Evolutionary conservation across 1,140 invertebrate species (phyloP).

Genomic region (Megathymus violae): DNA sequence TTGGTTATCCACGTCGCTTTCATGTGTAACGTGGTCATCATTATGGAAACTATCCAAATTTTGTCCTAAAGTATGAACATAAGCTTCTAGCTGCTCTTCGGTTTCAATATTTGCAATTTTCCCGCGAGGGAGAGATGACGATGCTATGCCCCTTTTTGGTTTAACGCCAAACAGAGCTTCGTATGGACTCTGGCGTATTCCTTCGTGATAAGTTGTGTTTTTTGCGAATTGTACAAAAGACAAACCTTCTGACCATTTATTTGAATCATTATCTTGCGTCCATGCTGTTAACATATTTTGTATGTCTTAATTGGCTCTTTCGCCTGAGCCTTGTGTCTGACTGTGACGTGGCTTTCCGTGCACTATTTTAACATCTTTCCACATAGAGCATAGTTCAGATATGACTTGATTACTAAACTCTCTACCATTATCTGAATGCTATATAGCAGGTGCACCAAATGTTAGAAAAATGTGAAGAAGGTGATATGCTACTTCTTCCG

Average conservation of each 20-base stretch:
- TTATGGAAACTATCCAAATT: too few relatives aligned
- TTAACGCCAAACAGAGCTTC: conserved; percentile 22
- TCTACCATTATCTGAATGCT: conserved; percentile 66
- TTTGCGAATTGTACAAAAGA: conserved; percentile 57
- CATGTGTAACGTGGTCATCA: too few relatives aligned
- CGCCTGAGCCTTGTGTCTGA: conserved; percentile 43
- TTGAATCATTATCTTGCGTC: conserved; percentile 51
- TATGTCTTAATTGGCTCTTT: conserved; percentile 65
- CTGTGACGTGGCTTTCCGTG: conserved; percentile 60
- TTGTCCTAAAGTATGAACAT: too few relatives aligned
- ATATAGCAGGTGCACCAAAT: conserved; percentile 67
- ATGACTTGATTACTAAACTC: conserved; percentile 70
- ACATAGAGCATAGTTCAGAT: conserved; percentile 55
- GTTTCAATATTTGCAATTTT: too few relatives aligned
- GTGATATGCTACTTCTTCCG: conserved; percentile 49
- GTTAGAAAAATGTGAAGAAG: conserved; percentile 56
- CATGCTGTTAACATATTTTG: conserved; percentile 63
- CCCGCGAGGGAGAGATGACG: too few relatives aligned
- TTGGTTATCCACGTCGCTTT: too few relatives aligned
- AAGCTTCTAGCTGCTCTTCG: too few relatives aligned
- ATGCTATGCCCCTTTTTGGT: conserved; percentile 2
- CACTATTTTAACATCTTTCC: conserved; percentile 67
- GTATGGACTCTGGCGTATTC: conserved; percentile 38
- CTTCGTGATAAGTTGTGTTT: conserved; percentile 49
- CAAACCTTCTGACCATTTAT: conserved; percentile 60